These are phyloP conservation scores for Syrista parreyssii DNA, from an alignment of 2,888 invertebrate genomes.

Conservation along the genomic window DNA sequence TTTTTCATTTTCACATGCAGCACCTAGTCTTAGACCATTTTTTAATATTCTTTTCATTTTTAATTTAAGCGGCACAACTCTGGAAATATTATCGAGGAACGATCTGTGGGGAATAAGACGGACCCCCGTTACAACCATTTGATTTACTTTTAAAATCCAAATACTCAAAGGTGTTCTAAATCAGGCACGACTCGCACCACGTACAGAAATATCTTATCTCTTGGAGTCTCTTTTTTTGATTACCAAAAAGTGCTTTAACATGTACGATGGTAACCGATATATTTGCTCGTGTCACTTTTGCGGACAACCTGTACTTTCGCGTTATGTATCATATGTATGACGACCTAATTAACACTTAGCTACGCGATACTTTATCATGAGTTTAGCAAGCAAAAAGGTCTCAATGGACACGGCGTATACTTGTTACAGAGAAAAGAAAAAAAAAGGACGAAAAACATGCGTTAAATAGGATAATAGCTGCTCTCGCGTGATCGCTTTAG, in stretches of 20 bases:
- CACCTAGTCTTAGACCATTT: conserved; percentile 1
- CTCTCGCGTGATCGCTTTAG: conserved; percentile 35
- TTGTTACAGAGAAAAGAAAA: background rate
- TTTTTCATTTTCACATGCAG: conserved; percentile 10
- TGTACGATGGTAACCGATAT: conserved; percentile 32
- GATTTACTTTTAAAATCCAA: background rate
- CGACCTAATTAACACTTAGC: background rate
- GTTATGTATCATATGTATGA: background rate
- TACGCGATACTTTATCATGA: background rate
- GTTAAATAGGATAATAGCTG: background rate
- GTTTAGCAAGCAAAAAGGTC: background rate
- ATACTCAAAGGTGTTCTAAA: conserved; percentile 28
- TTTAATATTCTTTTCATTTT: background rate
- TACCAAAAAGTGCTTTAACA: conserved; percentile 11
- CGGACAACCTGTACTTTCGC: conserved; percentile 43
- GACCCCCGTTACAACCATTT: background rate
- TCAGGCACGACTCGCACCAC: background rate
- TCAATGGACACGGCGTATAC: background rate
- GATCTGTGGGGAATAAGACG: background rate
- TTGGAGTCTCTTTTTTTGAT: conserved; percentile 32
- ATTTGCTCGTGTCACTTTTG: conserved; percentile 47
- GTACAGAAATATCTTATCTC: background rate
- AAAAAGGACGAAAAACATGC: background rate
- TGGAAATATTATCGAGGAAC: background rate
- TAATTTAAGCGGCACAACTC: background rate